A percentile compares a stretch with the other conserved stretches of the same genome.
phyloP scores from a whole-genome alignment of 30 jellyfish, hydroid and myxozoan genomes.

The Clytia hemisphaerica region DNA sequence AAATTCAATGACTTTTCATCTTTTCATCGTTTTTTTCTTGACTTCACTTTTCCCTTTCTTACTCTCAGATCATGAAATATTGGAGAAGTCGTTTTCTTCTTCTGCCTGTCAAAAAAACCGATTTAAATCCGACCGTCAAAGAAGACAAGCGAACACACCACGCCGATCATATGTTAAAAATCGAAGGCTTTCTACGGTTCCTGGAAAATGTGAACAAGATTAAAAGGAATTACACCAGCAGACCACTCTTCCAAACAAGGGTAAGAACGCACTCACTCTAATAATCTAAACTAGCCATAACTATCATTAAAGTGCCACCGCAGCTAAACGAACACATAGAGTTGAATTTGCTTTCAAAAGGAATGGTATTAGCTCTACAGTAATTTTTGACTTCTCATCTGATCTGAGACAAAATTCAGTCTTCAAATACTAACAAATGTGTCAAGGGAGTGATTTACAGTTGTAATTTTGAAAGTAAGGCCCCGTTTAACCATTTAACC shows the following conservation, averaged over 20 bases:
- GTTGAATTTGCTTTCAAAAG: not conserved
- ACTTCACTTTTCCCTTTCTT: too few relatives aligned
- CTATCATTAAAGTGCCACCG: not conserved
- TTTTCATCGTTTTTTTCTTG: too few relatives aligned
- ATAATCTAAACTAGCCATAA: not conserved
- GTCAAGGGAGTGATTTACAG: too few relatives aligned
- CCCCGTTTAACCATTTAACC: too few relatives aligned
- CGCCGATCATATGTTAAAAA: constrained; percentile 56
- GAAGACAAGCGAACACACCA: constrained; percentile 12
- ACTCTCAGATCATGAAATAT: constrained; percentile 56
- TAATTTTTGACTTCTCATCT: too few relatives aligned
- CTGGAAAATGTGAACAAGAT: constrained; percentile 67
- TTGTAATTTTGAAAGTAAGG: too few relatives aligned
- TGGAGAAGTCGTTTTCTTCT: constrained; percentile 75
- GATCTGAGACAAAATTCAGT: too few relatives aligned
- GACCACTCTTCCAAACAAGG: constrained; percentile 58
- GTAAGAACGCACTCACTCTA: constrained; percentile 22
- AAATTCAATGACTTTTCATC: too few relatives aligned
- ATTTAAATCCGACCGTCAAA: constrained; percentile 8
- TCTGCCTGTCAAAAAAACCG: constrained; percentile 54
- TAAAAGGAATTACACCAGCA: constrained; percentile 47
- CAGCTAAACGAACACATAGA: not conserved
- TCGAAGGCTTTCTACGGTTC: constrained; percentile 79
- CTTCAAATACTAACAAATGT: too few relatives aligned
- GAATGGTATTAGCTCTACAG: not conserved